These are phyloP conservation scores for Conus ventricosus DNA, from an alignment of 1,140 invertebrate genomes.

Conservation along the genomic window DNA sequence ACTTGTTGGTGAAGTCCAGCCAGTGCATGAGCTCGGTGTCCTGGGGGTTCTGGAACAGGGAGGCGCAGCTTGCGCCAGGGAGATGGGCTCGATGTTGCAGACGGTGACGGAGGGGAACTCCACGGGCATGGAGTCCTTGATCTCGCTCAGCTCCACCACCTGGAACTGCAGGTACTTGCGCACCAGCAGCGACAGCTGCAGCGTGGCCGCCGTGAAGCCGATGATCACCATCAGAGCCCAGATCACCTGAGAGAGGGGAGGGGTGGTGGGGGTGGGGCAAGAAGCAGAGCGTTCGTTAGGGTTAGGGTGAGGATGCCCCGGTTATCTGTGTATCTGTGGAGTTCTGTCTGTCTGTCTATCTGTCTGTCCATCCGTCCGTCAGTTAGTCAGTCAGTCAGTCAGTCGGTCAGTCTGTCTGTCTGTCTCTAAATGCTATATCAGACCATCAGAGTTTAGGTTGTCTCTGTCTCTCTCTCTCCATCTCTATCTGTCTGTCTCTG, in stretches of 20 bases:
- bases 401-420: too few relatives aligned
- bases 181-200: slow-evolving; percentile 67
- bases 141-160: slow-evolving; percentile 69
- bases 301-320: too few relatives aligned
- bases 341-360: too few relatives aligned
- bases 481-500: too few relatives aligned
- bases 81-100: slow-evolving; percentile 68
- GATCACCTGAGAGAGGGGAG: slow-evolving; percentile 14
- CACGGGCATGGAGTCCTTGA: slow-evolving; percentile 70
- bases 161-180: slow-evolving; percentile 67
- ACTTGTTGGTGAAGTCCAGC: slow-evolving; percentile 55
- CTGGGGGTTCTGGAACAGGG: slow-evolving; percentile 34
- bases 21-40: slow-evolving; percentile 54
- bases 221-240: slow-evolving; percentile 65
- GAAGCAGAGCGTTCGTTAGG: neutral
- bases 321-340: too few relatives aligned
- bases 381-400: too few relatives aligned
- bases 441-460: too few relatives aligned
- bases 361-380: too few relatives aligned
- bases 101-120: slow-evolving; percentile 68
- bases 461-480: too few relatives aligned
- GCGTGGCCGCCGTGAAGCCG: slow-evolving; percentile 68
- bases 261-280: too few relatives aligned
- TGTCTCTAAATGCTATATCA: too few relatives aligned
- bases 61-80: slow-evolving; percentile 56